phyloP scores from a whole-genome alignment of 2,797 vertebrate species.

The Darevskia nairensis region DNA sequence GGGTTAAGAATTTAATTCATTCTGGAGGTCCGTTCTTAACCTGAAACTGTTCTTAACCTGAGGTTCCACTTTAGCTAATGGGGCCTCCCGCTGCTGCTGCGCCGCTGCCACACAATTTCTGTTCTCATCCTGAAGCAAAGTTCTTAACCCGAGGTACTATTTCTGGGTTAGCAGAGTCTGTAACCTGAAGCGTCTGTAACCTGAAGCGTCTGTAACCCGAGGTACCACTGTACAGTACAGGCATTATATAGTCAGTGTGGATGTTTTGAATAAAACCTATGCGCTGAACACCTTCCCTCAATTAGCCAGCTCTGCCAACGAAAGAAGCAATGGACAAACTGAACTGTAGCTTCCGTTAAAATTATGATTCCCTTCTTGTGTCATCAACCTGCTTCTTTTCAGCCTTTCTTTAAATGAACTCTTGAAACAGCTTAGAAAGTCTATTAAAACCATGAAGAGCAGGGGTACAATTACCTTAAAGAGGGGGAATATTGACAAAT shows the following conservation, averaged over 20 bases:
- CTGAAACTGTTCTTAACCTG: no score
- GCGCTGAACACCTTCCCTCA: not conserved
- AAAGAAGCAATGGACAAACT: not conserved
- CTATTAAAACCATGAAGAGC: not conserved
- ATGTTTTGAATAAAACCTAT: not conserved
- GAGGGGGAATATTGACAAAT: not conserved
- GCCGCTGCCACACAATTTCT: no score
- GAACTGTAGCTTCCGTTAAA: not conserved
- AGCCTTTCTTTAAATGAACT: not conserved
- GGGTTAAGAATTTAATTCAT: no score
- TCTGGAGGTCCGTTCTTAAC: no score
- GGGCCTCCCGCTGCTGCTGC: no score
- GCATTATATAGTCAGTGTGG: not conserved
- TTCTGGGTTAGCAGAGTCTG: no score
- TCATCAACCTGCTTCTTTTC: not conserved
- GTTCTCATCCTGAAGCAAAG: no score
- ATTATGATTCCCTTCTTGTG: not conserved
- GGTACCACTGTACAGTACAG: not conserved
- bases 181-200: no score
- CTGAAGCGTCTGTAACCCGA: no score
- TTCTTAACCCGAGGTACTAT: no score
- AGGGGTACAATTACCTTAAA: conserved; percentile 21
- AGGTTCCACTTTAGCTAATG: no score
- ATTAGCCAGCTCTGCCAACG: no score
- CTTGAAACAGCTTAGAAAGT: conserved; percentile 24